Percentiles rank a stretch among this genome's conserved stretches.
These are phyloP conservation scores for Poeciliopsis gracilis DNA, from an alignment of 2,797 vertebrate genomes.

Conservation along the genomic window DNA sequence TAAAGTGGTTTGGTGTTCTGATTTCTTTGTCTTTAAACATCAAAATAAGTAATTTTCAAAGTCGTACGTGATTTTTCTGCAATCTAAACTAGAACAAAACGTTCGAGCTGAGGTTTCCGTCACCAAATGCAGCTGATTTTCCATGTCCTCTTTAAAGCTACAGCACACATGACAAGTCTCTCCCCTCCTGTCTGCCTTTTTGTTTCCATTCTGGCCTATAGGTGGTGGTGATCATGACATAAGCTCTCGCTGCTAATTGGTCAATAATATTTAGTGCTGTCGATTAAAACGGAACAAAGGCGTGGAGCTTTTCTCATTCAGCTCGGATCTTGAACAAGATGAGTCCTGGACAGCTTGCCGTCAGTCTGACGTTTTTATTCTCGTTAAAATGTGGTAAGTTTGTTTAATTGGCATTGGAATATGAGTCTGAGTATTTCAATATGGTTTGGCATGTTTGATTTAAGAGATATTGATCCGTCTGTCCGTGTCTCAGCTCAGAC, in stretches of 20 bases:
- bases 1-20: background rate
- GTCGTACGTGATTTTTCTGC: background rate
- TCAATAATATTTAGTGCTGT: background rate
- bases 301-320: constrained; percentile 18
- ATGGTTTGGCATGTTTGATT: background rate
- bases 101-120: background rate
- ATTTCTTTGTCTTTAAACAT: background rate
- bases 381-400: constrained; percentile 28
- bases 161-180: background rate
- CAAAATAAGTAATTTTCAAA: background rate
- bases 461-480: background rate
- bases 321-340: constrained; percentile 16
- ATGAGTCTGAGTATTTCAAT: background rate
- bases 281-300: background rate
- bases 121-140: background rate
- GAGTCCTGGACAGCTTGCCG: constrained; percentile 1
- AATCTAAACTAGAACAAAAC: background rate
- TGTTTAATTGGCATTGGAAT: background rate
- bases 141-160: background rate
- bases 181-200: background rate
- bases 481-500: constrained; percentile 9
- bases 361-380: constrained; percentile 29
- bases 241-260: constrained; percentile 10
- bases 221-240: background rate
- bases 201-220: background rate